phyloP scores from a whole-genome alignment of 2,797 vertebrate species.

The Dermochelys coriacea region DNA sequence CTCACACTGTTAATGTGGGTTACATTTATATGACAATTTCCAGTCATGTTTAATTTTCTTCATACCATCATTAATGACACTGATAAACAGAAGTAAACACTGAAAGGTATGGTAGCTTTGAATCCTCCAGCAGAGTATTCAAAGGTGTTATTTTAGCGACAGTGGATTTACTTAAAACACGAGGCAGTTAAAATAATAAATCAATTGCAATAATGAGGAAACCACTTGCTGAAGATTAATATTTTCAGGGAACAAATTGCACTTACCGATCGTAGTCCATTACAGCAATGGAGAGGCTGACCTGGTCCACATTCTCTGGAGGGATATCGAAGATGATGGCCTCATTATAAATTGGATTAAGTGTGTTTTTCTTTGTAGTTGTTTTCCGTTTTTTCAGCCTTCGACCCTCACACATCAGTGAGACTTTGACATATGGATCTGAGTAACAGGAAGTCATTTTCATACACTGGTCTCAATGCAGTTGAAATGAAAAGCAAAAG shows the following conservation, averaged over 20 bases:
- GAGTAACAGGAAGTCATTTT: constrained; percentile 14
- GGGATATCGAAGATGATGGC: constrained; percentile 99
- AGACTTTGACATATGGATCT: constrained; percentile 99
- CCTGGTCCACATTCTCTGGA: constrained; percentile 98
- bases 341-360: constrained; percentile 96
- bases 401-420: constrained; percentile 94
- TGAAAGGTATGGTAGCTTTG: not conserved
- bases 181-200: not conserved
- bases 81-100: not conserved
- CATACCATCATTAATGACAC: not conserved
- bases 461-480: not conserved
- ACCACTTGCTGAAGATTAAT: not conserved
- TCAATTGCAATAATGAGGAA: accelerated
- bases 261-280: constrained; percentile 98
- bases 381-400: constrained; percentile 97
- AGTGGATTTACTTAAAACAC: not conserved
- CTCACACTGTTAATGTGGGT: not conserved
- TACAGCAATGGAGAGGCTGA: constrained; percentile 96
- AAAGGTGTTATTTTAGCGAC: not conserved
- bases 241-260: not conserved
- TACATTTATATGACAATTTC: not conserved
- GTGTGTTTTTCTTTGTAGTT: constrained; percentile 95
- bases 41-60: not conserved
- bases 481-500: not conserved
- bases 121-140: not conserved